These are phyloP conservation scores for Sinopyrophorus schimmeli DNA, from an alignment of 2,888 invertebrate species.

Conservation along the genomic window DNA sequence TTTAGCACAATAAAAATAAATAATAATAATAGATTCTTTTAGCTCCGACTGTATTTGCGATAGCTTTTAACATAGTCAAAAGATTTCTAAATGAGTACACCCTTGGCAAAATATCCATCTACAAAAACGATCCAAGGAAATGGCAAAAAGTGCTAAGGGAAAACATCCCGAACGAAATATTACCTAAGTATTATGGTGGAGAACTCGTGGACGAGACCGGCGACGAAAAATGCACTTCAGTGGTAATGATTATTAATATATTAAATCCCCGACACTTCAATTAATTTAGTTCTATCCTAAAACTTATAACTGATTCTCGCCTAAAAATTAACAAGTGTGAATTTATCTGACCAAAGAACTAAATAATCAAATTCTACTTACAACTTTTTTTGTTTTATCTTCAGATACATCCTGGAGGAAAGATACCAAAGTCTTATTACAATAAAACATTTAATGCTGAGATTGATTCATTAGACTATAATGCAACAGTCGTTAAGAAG, in stretches of 20 bases:
- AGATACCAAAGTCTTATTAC: slow-evolving; percentile 79
- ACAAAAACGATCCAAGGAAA: slow-evolving; percentile 74
- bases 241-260: no score
- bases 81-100: slow-evolving; percentile 90
- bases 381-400: no score
- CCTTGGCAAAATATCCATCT: slow-evolving; percentile 84
- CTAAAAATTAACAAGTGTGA: no score
- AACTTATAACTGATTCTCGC: no score
- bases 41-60: slow-evolving; percentile 87
- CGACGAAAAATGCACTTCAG: slow-evolving; percentile 71
- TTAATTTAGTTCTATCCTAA: no score
- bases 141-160: slow-evolving; percentile 74
- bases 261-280: no score
- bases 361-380: no score
- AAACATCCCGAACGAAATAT: slow-evolving; percentile 66
- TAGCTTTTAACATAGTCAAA: slow-evolving; percentile 84
- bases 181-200: slow-evolving; percentile 80
- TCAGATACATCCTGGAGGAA: slow-evolving; percentile 79
- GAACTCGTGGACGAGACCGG: slow-evolving; percentile 73
- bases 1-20: no score
- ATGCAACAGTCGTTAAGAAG: slow-evolving; percentile 71
- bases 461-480: slow-evolving; percentile 57
- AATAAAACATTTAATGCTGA: slow-evolving; percentile 57
- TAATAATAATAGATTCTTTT: no score
- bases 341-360: no score